phyloP scores from a whole-genome alignment of 2,113 vertebrate genomes.

The Sterna hirundo region DNA sequence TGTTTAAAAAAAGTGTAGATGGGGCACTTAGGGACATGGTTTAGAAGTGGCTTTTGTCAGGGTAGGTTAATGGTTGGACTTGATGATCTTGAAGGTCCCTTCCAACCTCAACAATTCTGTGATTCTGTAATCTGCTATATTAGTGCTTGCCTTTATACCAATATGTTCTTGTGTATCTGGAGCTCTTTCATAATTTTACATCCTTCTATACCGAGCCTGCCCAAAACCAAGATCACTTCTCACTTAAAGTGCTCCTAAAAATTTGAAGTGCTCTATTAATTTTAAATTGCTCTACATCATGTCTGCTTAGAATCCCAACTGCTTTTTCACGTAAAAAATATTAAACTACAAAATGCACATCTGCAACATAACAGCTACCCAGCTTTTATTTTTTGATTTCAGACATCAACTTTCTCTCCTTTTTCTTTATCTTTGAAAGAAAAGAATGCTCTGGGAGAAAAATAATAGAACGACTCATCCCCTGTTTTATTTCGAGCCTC shows the following conservation, averaged over 20 bases:
- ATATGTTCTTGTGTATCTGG: neutral
- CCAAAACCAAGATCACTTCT: conserved; percentile 41
- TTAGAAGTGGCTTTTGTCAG: too few species aligned
- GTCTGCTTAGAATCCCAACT: conserved; percentile 45
- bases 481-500: neutral
- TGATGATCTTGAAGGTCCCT: too few species aligned
- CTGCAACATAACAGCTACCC: conserved; percentile 15
- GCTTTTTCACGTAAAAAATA: neutral
- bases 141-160: neutral
- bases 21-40: too few species aligned
- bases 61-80: too few species aligned
- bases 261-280: conserved; percentile 55
- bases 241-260: conserved; percentile 58
- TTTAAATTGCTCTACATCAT: conserved; percentile 61
- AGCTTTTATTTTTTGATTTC: neutral
- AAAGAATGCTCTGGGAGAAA: neutral
- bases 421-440: neutral
- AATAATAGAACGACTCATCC: neutral
- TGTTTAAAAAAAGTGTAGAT: too few species aligned
- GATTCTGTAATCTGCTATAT: neutral
- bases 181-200: conserved; percentile 10
- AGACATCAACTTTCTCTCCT: neutral
- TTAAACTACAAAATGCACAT: conserved; percentile 45
- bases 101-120: too few species aligned
- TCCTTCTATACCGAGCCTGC: neutral